These are phyloP conservation scores for Aspiorhynchus laticeps DNA, from an alignment of 2,113 vertebrate genomes.

Conservation along the genomic window DNA sequence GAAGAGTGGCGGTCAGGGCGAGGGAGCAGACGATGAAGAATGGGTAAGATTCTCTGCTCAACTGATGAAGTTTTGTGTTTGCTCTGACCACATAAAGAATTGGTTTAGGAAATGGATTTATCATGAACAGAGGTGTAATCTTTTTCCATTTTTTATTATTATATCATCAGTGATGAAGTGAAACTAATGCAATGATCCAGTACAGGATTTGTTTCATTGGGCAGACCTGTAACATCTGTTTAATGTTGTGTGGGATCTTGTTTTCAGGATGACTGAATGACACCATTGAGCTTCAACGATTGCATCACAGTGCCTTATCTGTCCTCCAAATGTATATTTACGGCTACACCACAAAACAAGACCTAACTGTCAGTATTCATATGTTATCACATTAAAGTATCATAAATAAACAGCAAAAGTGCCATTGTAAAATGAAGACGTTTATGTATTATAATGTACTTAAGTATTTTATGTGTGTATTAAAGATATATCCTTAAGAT, in stretches of 20 bases:
- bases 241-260: constrained; percentile 35
- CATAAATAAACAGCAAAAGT: neutral
- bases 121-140: neutral
- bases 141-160: neutral
- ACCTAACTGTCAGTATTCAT: neutral
- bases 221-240: constrained; percentile 23
- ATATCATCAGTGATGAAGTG: neutral
- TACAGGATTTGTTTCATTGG: neutral
- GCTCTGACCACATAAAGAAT: neutral
- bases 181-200: neutral
- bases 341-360: neutral
- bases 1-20: constrained; percentile 66
- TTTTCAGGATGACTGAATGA: constrained; percentile 72
- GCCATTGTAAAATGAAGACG: neutral
- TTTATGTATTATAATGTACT: neutral
- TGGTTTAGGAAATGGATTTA: neutral
- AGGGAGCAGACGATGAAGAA: constrained; percentile 83
- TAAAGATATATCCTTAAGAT: neutral
- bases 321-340: neutral
- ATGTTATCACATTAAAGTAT: neutral
- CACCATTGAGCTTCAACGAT: neutral
- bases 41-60: constrained; percentile 75
- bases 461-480: neutral
- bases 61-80: neutral
- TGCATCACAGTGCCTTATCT: neutral